phyloP scores from a whole-genome alignment of 2,797 vertebrate species.

The Scarus forsteni region DNA sequence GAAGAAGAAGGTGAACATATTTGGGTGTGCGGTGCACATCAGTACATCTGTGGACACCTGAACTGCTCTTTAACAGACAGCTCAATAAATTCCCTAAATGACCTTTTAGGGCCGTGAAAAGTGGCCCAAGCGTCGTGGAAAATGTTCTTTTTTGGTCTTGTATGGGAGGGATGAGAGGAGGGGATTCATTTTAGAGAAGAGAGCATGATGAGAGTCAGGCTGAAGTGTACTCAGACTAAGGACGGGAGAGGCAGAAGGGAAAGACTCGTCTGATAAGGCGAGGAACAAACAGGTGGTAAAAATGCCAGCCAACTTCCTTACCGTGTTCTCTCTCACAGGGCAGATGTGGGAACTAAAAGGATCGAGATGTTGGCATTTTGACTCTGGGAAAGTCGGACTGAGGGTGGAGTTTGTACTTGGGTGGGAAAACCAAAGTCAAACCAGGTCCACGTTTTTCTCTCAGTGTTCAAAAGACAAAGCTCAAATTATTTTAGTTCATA shows the following conservation, averaged over 20 bases:
- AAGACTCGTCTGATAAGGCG: slow-evolving; percentile 17
- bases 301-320: not conserved
- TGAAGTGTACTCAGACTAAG: not conserved
- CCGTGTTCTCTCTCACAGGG: not conserved
- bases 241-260: not conserved
- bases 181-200: not conserved
- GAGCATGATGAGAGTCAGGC: not conserved
- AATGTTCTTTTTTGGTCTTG: not conserved
- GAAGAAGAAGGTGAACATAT: not conserved
- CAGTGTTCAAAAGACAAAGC: no score
- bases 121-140: slow-evolving; percentile 53
- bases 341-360: not conserved
- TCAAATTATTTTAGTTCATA: no score
- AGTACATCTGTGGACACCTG: slow-evolving; percentile 27
- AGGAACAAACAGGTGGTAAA: slow-evolving; percentile 14
- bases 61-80: slow-evolving; percentile 8
- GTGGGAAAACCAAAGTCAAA: not conserved
- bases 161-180: slow-evolving; percentile 4
- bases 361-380: not conserved
- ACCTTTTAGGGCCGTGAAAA: slow-evolving; percentile 55
- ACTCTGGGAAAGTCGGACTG: not conserved
- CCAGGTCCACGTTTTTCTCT: not conserved
- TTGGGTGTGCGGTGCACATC: not conserved
- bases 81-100: slow-evolving; percentile 34
- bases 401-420: not conserved